Base-by-base conservation (phyloP, 2,888 invertebrate genomes). In the Orthosia incerta region DNA sequence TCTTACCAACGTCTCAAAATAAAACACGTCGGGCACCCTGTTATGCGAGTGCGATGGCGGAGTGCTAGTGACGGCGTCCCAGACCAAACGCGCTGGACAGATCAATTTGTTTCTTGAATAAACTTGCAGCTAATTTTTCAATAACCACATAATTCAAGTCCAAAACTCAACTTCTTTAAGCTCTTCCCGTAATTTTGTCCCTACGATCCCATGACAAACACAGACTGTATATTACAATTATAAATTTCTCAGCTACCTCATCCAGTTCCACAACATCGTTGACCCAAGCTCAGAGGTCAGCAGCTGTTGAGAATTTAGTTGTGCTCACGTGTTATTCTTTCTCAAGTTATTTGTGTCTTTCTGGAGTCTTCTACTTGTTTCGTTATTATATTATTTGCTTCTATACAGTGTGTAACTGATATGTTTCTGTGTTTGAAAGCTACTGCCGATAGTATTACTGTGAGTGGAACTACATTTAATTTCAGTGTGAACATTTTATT, bases 291-390 rank as follows among this genome's bases (percentile, higher is more conserved):
- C 87, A 73, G 84, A 86, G 90, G 85, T 90, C 85, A 90, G 90
- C 94, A 93, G 93, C 91, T 94, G 94, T 92, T 89, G 90, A 88
- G 92, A 94, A 91, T 94, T 93, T 91, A 93, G 93, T 93, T 94
- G 90, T 79, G 89, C 88, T 87, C 93, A 90, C 92, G 92, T 93
- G 94, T 93, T 94, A 93, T 94, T 93, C 92, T 91, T 92, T 91
- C 88, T 82, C 86, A 88, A 91, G 91, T 93, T 93, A 93, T 94
- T 94, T 91, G 90, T 92, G 90, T 90, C 91, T 87, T 70, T 69
- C 73, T 69, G 63, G 70, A 75, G 74, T 76, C 71, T 86, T 86
- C 67, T 59, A 80, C 73, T 82, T 80, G 78, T 79, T 85, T 74
- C 65, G 76, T 86, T 85, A 87, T 85, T 79, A 84, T 79, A 81